Conservation (phyloP, 2,113 vertebrate species). For the Colius striatus region DNA sequence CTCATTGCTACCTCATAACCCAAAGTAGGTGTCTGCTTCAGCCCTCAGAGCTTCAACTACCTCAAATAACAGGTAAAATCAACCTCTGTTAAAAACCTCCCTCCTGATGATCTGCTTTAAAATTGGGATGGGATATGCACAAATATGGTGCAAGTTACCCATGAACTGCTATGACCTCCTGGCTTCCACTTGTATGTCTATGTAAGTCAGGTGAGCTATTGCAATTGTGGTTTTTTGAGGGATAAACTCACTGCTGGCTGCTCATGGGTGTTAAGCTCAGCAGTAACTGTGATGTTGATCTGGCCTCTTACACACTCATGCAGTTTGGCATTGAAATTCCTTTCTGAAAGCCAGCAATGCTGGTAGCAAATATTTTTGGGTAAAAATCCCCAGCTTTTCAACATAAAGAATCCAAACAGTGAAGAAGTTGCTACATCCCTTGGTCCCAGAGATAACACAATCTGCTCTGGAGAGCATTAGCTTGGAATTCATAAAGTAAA, state of each 20-base stretch:
- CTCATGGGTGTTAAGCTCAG: not conserved
- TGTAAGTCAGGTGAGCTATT: not conserved
- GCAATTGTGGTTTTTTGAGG: rapidly evolving
- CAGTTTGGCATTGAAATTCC: not conserved
- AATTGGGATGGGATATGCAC: not conserved
- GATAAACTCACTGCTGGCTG: not conserved
- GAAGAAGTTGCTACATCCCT: not conserved
- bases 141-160: not conserved
- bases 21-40: not conserved
- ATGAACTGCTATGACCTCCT: rapidly evolving
- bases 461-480: not conserved
- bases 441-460: not conserved
- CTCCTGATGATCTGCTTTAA: rapidly evolving
- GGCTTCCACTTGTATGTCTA: not conserved
- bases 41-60: not conserved
- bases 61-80: not conserved
- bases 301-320: not conserved
- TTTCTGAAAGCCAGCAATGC: not conserved
- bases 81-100: not conserved
- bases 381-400: not conserved
- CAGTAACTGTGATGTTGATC: not conserved
- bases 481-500: not conserved
- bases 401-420: not conserved
- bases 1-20: not conserved
- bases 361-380: not conserved